Conservation (phyloP, 2,113 vertebrate genomes). For the Oncorhynchus nerka region DNA sequence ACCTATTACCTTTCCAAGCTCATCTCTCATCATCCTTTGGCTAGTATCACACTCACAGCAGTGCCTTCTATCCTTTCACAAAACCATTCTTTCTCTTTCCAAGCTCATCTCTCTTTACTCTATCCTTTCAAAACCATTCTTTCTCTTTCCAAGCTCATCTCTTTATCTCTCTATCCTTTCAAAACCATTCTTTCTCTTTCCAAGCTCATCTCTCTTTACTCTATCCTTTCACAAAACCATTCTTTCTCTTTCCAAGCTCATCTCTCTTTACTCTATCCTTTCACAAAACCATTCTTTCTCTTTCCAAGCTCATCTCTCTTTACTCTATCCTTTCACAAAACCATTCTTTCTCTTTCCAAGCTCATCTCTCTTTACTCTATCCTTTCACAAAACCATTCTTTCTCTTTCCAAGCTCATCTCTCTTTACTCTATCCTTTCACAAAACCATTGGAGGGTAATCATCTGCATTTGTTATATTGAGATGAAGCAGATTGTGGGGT, state of each 20-base stretch:
- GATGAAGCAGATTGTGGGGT: not conserved
- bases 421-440: too few species aligned
- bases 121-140: too few species aligned
- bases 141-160: not conserved
- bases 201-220: not conserved
- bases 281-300: not conserved
- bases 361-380: too few species aligned
- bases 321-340: too few species aligned
- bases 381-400: too few species aligned
- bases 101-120: not conserved
- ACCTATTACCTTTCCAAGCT: too few species aligned
- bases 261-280: not conserved
- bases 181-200: too few species aligned
- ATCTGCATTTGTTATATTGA: not conserved
- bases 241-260: not conserved
- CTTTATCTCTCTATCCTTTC: too few species aligned
- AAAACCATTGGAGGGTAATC: not conserved
- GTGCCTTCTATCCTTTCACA: too few species aligned
- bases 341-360: not conserved
- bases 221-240: too few species aligned
- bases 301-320: too few species aligned
- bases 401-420: not conserved
- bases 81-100: not conserved
- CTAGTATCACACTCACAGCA: conserved; percentile 14
- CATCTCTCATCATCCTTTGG: too few species aligned